A percentile compares a stretch with the other conserved stretches of the same genome.
Conservation (phyloP, 2,888 invertebrate species). For the Celastrina argiolus region DNA sequence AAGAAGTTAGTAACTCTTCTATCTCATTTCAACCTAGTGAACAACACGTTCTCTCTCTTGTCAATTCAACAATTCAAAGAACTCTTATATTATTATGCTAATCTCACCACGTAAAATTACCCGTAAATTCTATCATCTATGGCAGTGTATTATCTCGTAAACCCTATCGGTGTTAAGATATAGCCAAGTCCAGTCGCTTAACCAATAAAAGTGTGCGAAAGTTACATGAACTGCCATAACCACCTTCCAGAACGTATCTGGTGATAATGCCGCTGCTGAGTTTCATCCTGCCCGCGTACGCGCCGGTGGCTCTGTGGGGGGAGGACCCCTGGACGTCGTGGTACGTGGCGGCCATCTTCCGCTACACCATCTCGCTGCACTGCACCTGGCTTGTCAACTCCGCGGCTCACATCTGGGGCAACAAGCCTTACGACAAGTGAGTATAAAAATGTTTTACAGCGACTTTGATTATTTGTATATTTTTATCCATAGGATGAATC, state of each 20-base stretch:
- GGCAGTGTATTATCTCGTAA: too few species aligned
- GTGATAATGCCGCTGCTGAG: conserved; percentile 86
- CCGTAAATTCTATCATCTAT: too few species aligned
- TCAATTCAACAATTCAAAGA: too few species aligned
- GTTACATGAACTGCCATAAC: neutral
- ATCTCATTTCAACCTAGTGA: too few species aligned
- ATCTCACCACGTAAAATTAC: too few species aligned
- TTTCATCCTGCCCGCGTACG: conserved; percentile 87
- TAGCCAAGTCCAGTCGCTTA: too few species aligned
- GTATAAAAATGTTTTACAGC: conserved; percentile 38
- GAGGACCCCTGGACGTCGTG: conserved; percentile 86
- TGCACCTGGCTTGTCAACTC: conserved; percentile 96
- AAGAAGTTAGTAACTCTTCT: too few species aligned
- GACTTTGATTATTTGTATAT: too few species aligned
- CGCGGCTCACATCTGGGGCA: conserved; percentile 95
- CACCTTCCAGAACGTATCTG: conserved; percentile 81
- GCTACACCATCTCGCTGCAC: conserved; percentile 88
- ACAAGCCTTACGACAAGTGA: conserved; percentile 91
- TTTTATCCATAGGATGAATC: too few species aligned
- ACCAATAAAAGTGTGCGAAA: neutral
- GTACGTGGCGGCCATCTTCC: conserved; percentile 84
- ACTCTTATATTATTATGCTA: too few species aligned
- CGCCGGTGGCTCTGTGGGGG: conserved; percentile 87
- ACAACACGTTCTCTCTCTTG: too few species aligned
- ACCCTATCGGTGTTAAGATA: too few species aligned